These are phyloP conservation scores for Acanthornis magna DNA, from an alignment of 2,797 vertebrate species.

Conservation along the genomic window DNA sequence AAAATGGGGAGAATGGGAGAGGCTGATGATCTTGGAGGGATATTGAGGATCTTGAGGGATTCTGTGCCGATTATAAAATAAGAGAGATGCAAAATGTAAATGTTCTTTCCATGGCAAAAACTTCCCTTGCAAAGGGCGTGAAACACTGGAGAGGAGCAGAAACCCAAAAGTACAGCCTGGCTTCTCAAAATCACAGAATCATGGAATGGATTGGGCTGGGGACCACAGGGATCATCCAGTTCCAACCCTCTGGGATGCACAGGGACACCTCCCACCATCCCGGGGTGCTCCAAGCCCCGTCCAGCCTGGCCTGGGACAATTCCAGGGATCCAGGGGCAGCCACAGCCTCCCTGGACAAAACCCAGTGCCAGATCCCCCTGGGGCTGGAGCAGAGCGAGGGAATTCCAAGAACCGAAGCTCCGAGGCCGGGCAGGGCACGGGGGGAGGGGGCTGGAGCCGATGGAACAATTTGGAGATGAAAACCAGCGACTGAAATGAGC, in stretches of 20 bases:
- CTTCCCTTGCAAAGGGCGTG: neutral
- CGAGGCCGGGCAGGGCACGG: fast-evolving
- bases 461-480: neutral
- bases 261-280: neutral
- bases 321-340: neutral
- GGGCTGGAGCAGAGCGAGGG: fast-evolving
- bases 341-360: neutral
- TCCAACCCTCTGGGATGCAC: neutral
- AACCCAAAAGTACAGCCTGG: fast-evolving
- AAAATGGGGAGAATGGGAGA: neutral
- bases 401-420: neutral
- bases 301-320: neutral
- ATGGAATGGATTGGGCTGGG: fast-evolving
- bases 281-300: neutral
- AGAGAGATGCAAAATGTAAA: neutral
- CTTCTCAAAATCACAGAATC: neutral
- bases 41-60: neutral
- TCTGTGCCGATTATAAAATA: too few relatives aligned
- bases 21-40: fast-evolving
- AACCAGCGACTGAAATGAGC: neutral
- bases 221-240: neutral
- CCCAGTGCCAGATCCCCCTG: fast-evolving
- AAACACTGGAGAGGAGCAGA: neutral
- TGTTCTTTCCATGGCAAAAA: fast-evolving
- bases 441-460: neutral